phyloP scores from a whole-genome alignment of 2,888 invertebrate species.

The Noctua comes region DNA sequence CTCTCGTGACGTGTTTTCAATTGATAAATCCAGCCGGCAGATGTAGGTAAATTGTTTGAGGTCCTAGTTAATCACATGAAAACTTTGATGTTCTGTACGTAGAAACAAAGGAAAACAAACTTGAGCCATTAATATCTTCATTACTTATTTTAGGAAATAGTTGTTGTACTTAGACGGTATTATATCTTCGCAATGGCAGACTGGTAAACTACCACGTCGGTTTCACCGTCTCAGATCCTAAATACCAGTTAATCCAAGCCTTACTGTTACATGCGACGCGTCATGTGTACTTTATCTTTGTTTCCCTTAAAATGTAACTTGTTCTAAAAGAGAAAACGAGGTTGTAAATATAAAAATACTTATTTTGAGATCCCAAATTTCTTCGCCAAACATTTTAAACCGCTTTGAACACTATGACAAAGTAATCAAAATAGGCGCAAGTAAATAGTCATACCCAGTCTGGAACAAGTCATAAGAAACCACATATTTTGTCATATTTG shows the following conservation, averaged over 20 bases:
- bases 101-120: conserved; percentile 21
- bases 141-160: not conserved
- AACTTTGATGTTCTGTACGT: conserved; percentile 31
- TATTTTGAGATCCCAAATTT: not conserved
- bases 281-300: conserved; percentile 35
- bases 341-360: not conserved
- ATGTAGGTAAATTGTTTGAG: conserved; percentile 25
- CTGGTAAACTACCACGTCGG: conserved; percentile 10
- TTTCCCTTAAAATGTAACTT: conserved; percentile 21
- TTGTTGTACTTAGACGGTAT: not conserved
- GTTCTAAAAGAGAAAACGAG: conserved; percentile 5
- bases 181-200: conserved; percentile 4
- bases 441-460: not conserved
- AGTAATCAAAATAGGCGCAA: not conserved
- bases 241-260: conserved; percentile 43
- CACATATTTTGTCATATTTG: not conserved
- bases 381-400: not conserved
- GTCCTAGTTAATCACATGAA: conserved; percentile 24
- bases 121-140: not conserved
- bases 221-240: conserved; percentile 12
- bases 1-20: conserved; percentile 39
- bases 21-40: conserved; percentile 34
- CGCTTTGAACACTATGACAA: not conserved
- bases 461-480: not conserved
- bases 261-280: conserved; percentile 22